These are phyloP conservation scores for Phocoena sinus DNA, from an alignment of 2,113 vertebrate genomes.

Conservation along the genomic window DNA sequence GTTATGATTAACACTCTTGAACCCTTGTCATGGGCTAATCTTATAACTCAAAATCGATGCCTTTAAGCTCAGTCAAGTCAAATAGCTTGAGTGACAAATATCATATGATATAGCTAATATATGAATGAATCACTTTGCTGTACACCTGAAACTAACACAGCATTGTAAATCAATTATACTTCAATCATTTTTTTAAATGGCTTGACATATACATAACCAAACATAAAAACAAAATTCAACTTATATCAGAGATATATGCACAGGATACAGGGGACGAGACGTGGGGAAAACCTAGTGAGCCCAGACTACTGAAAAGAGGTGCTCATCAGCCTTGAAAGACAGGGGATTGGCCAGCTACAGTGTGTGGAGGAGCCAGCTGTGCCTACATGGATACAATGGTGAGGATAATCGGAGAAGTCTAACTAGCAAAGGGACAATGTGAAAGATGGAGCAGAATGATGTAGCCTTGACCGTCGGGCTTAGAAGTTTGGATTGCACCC, in stretches of 20 bases:
- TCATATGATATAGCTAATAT: neutral
- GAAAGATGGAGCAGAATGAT: neutral
- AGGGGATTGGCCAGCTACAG: neutral
- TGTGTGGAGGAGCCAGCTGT: neutral
- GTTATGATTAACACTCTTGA: neutral
- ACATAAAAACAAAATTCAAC: neutral
- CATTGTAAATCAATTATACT: neutral
- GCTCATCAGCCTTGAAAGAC: neutral
- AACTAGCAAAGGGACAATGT: neutral
- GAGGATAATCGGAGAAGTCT: neutral
- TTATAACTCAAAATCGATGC: neutral
- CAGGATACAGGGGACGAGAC: neutral
- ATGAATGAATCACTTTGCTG: neutral
- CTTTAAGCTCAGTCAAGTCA: neutral
- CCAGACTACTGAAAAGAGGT: neutral
- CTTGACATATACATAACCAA: neutral
- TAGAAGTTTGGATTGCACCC: neutral
- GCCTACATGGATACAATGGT: fast-evolving
- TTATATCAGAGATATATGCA: neutral
- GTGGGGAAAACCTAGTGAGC: neutral
- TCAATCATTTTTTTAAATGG: neutral
- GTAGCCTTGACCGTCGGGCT: neutral
- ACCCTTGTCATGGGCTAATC: neutral
- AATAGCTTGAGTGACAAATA: neutral
- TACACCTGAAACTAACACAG: neutral